These are phyloP conservation scores for Chouioia cunea DNA, from an alignment of 2,888 invertebrate genomes.

Conservation along the genomic window DNA sequence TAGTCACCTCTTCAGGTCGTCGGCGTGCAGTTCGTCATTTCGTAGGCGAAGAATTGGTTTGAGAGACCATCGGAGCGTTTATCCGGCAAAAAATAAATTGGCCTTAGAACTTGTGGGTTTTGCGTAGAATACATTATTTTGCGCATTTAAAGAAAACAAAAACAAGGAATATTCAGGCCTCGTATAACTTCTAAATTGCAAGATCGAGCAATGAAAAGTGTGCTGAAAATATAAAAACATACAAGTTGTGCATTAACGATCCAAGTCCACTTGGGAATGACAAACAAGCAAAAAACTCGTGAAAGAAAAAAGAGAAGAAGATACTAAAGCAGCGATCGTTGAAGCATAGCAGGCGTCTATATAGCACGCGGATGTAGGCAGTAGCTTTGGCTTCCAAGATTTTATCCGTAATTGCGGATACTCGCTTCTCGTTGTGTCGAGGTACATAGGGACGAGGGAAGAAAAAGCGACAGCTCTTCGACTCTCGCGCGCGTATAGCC, in stretches of 20 bases:
- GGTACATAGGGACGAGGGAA: too few relatives aligned
- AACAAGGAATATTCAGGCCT: too few relatives aligned
- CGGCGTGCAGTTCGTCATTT: slow-evolving; percentile 38
- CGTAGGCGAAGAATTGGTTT: slow-evolving; percentile 18
- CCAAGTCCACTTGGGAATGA: too few relatives aligned
- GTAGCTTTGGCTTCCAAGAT: slow-evolving; percentile 33
- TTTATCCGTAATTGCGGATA: slow-evolving; percentile 48
- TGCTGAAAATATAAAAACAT: too few relatives aligned
- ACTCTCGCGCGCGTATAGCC: not conserved
- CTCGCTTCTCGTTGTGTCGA: slow-evolving; percentile 5
- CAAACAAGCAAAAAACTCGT: slow-evolving; percentile 4
- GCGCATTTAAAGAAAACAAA: too few relatives aligned
- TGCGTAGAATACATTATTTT: too few relatives aligned
- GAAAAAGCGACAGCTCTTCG: slow-evolving; percentile 11
- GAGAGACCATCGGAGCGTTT: too few relatives aligned
- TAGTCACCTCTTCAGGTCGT: slow-evolving; percentile 17
- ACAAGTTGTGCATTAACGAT: too few relatives aligned
- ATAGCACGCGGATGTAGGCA: slow-evolving; percentile 8
- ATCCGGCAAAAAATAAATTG: too few relatives aligned
- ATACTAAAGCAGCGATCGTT: slow-evolving; percentile 10
- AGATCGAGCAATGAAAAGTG: too few relatives aligned
- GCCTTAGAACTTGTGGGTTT: too few relatives aligned
- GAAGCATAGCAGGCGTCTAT: slow-evolving; percentile 1
- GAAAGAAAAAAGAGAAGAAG: slow-evolving; percentile 15
- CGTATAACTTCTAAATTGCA: too few relatives aligned